phyloP scores from a whole-genome alignment of 2,888 invertebrate genomes.

The Drosophila flavopinicola region DNA sequence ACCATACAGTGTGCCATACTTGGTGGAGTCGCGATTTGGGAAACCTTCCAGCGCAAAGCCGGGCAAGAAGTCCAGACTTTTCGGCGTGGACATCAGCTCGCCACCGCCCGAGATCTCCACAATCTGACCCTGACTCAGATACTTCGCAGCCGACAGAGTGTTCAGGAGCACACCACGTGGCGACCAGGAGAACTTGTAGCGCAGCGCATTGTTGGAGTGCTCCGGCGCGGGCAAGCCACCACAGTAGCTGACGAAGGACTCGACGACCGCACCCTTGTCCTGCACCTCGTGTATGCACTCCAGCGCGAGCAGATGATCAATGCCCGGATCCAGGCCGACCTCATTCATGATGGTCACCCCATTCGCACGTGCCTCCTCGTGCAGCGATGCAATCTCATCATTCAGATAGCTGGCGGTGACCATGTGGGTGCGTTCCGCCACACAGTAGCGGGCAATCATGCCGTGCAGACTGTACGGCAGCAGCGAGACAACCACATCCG shows the following conservation, averaged over 20 bases:
- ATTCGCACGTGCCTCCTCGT: constrained; percentile 93
- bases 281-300: constrained; percentile 98
- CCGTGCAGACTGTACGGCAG: constrained; percentile 96
- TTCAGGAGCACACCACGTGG: constrained; percentile 96
- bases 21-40: constrained; percentile 97
- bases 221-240: constrained; percentile 99
- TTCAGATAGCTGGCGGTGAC: constrained; percentile 98
- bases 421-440: constrained; percentile 94
- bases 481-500: constrained; percentile 93
- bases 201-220: constrained; percentile 94
- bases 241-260: constrained; percentile 98
- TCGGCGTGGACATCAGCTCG: constrained; percentile 92
- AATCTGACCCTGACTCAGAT: constrained; percentile 91
- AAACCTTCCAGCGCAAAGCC: constrained; percentile 98
- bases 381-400: constrained; percentile 91
- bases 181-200: constrained; percentile 98
- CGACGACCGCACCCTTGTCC: constrained; percentile 94
- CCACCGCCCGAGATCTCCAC: constrained; percentile 96
- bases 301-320: constrained; percentile 97
- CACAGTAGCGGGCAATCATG: constrained; percentile 93
- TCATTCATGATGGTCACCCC: constrained; percentile 98
- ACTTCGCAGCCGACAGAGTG: constrained; percentile 95
- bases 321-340: constrained; percentile 99
- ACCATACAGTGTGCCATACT: constrained; percentile 94
- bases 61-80: constrained; percentile 94